Percentiles rank a stretch among this genome's conserved stretches.
phyloP scores from a whole-genome alignment of 2,888 invertebrate genomes.

The Hypomecis atomaria region DNA sequence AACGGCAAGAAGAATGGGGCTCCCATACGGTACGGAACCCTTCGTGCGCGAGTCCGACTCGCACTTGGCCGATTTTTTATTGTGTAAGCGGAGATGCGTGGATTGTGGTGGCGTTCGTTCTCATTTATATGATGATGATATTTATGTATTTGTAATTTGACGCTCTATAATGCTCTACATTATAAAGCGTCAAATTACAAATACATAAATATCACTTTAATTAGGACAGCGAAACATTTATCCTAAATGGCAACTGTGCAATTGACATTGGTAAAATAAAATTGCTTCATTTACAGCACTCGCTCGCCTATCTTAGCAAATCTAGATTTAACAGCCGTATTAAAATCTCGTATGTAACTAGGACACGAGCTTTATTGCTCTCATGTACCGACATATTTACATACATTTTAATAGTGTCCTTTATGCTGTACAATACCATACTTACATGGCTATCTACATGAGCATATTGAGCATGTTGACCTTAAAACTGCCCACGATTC shows the following conservation, averaged over 20 bases:
- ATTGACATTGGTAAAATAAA: constrained; percentile 17
- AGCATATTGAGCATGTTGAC: too few species aligned
- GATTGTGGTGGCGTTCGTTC: too few species aligned
- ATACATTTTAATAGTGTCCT: neutral
- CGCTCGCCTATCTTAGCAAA: constrained; percentile 7
- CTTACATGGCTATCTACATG: neutral
- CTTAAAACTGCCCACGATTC: too few species aligned
- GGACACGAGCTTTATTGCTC: constrained; percentile 29
- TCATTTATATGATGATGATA: too few species aligned
- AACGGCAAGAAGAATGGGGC: too few species aligned
- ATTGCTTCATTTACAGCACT: constrained; percentile 12
- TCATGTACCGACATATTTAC: constrained; percentile 3
- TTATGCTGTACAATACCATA: neutral
- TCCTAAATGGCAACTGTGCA: constrained; percentile 6
- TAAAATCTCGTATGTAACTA: constrained; percentile 39
- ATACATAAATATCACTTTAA: neutral
- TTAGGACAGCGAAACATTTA: neutral
- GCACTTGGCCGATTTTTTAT: too few species aligned
- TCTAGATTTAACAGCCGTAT: constrained; percentile 33
- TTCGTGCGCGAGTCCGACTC: too few species aligned
- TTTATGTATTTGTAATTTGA: too few species aligned
- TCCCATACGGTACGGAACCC: too few species aligned
- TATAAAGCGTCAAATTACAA: too few species aligned
- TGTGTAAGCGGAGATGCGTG: too few species aligned
- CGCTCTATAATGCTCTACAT: too few species aligned